Base-by-base conservation (phyloP, 2,113 vertebrate species). In the Passer montanus region DNA sequence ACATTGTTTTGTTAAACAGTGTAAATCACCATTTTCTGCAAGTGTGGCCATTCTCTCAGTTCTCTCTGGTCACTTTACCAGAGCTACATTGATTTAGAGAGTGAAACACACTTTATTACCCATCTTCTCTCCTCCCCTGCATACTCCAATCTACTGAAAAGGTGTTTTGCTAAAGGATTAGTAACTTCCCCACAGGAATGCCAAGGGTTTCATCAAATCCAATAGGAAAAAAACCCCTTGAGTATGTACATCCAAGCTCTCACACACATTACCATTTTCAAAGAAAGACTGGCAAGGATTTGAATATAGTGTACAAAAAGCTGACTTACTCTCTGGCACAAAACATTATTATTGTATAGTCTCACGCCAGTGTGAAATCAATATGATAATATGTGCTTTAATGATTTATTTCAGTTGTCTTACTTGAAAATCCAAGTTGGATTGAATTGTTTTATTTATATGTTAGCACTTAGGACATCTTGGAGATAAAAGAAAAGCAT, bases 341-440 rank as follows among this genome's bases (percentile, higher is more conserved):
- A 18, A 86, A n/a, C 9, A 35, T 56, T 73, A 4, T 43, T 73
- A 3, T 33, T 63, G 62, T 80, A 6, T 59, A 21, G n/a, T 83
- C 55, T 73, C 60, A 74, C 55, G 11, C 20, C 60, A 58, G 26
- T 79, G 24, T 83, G 46, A 91, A 87, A 87, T 84, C 69, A 44
- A 1, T 70, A 16, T 35, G 44, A 39, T 62, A 43, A 33, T 63
- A 31, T 0, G 2, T 47, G 37, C 53, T 63, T 31, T 75, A 49
- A 28, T 89, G 60, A 94, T 94, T 90, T 74, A 59, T 92, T 77
- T 85, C 41, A 18, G n/a, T 78, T 81, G 68, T 60, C 64, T 90
- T 77, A 28, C 37, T 62, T 88, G n/a, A n/a, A 78, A 93, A 79
- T 79, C 28, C 64, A 46, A 22, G 37, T 72, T 94, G 41, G 21